Evolutionary conservation across 2,888 invertebrate genomes (phyloP).

Genomic region (Pollenia amentaria): DNA sequence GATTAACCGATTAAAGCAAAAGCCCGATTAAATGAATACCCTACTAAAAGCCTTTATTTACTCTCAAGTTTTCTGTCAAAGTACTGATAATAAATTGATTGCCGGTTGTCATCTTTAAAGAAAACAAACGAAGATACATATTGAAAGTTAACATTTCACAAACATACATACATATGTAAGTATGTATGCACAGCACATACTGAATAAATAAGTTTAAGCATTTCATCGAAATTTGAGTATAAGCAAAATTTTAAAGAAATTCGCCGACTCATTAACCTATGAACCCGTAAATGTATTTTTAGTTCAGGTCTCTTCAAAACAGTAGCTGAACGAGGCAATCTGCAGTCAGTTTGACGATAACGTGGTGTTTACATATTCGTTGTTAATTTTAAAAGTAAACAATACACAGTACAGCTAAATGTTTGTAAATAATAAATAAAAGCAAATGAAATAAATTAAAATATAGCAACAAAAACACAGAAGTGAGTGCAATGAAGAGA

Average conservation of each 20-base stretch:
- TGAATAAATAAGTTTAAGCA: too few species aligned
- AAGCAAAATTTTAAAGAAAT: conserved; percentile 12
- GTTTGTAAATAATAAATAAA: conserved; percentile 48
- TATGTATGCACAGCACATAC: too few species aligned
- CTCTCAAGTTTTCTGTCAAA: too few species aligned
- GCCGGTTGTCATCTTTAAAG: too few species aligned
- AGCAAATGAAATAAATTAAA: conserved; percentile 22
- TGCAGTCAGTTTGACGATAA: not conserved
- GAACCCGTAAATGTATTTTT: not conserved
- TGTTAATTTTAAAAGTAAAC: conserved; percentile 62
- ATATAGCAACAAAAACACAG: not conserved
- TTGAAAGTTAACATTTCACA: too few species aligned
- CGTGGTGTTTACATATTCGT: conserved; percentile 34
- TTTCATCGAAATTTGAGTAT: not conserved
- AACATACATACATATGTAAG: too few species aligned
- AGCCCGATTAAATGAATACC: too few species aligned
- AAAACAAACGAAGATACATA: too few species aligned
- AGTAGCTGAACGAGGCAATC: not conserved
- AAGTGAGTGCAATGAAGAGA: conserved; percentile 2
- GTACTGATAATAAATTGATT: too few species aligned
- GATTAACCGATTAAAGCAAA: too few species aligned
- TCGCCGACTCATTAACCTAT: conserved; percentile 32
- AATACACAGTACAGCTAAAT: conserved; percentile 27
- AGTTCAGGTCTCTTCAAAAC: not conserved
- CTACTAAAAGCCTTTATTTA: too few species aligned